Percentiles rank a stretch among this genome's conserved stretches.
These are phyloP conservation scores for Egretta garzetta DNA, from an alignment of 2,113 vertebrate genomes.

Conservation along the genomic window DNA sequence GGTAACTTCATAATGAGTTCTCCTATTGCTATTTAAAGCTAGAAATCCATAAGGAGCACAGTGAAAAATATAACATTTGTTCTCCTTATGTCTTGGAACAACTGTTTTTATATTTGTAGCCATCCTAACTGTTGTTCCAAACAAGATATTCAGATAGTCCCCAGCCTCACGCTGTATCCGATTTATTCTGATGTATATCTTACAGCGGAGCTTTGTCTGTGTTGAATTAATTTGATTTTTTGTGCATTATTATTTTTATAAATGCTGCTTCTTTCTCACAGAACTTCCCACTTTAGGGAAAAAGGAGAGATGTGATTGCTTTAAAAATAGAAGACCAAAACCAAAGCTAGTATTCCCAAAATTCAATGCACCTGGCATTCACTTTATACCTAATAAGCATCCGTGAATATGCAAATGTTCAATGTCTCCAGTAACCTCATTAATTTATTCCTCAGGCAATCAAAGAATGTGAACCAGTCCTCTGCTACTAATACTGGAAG, in stretches of 20 bases:
- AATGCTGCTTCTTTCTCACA: conserved; percentile 38
- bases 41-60: conserved; percentile 57
- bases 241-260: not conserved
- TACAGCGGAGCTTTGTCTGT: conserved; percentile 2
- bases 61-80: conserved; percentile 39
- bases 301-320: conserved; percentile 56
- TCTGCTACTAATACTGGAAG: conserved; percentile 69
- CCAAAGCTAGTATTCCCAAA: conserved; percentile 71
- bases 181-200: conserved; percentile 57
- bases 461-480: conserved; percentile 76
- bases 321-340: conserved; percentile 60
- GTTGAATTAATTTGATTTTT: conserved; percentile 16
- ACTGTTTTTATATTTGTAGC: conserved; percentile 45
- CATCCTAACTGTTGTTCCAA: conserved; percentile 50
- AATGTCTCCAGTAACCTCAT: conserved; percentile 81
- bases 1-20: conserved; percentile 39
- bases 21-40: conserved; percentile 58
- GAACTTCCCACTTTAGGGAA: conserved; percentile 53
- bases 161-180: not conserved
- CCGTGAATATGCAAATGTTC: conserved; percentile 83
- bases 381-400: conserved; percentile 82
- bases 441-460: conserved; percentile 86
- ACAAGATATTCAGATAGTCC: conserved; percentile 24
- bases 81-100: conserved; percentile 45
- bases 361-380: conserved; percentile 81